Evolutionary conservation across 2,888 invertebrate species (phyloP).

Genomic region (Dioctria linearis): DNA sequence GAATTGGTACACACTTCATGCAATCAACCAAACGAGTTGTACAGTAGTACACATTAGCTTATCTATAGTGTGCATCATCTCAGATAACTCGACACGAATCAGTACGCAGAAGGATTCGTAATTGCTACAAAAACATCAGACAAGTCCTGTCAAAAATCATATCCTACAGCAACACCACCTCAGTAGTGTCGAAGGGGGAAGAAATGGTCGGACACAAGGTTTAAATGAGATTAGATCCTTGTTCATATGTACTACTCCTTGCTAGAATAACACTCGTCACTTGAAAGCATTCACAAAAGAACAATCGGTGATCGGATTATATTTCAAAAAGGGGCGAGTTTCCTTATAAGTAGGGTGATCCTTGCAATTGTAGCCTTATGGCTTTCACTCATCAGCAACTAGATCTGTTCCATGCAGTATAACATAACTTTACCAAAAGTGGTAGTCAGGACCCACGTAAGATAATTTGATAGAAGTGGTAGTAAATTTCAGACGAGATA

Average conservation of each 20-base stretch:
- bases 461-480: constrained; percentile 27
- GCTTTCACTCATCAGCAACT: constrained; percentile 20
- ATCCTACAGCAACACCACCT: constrained; percentile 26
- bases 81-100: constrained; percentile 44
- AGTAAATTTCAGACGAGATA: constrained; percentile 55
- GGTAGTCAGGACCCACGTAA: background rate
- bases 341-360: background rate
- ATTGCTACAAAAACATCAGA: constrained; percentile 49
- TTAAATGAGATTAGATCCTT: constrained; percentile 51
- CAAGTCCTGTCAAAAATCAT: constrained; percentile 57
- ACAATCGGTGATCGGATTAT: constrained; percentile 58
- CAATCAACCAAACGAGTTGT: constrained; percentile 36
- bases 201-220: constrained; percentile 28
- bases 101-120: constrained; percentile 39
- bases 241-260: constrained; percentile 24
- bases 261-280: constrained; percentile 30
- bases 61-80: constrained; percentile 52
- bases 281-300: constrained; percentile 53
- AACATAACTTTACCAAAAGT: background rate
- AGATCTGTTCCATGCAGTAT: background rate
- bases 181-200: constrained; percentile 26
- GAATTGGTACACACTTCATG: constrained; percentile 56
- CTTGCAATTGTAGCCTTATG: constrained; percentile 1
- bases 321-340: constrained; percentile 55
- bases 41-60: constrained; percentile 51